These are phyloP conservation scores for Drosophila quadrilineata DNA, from an alignment of 1,140 invertebrate genomes.

Conservation along the genomic window DNA sequence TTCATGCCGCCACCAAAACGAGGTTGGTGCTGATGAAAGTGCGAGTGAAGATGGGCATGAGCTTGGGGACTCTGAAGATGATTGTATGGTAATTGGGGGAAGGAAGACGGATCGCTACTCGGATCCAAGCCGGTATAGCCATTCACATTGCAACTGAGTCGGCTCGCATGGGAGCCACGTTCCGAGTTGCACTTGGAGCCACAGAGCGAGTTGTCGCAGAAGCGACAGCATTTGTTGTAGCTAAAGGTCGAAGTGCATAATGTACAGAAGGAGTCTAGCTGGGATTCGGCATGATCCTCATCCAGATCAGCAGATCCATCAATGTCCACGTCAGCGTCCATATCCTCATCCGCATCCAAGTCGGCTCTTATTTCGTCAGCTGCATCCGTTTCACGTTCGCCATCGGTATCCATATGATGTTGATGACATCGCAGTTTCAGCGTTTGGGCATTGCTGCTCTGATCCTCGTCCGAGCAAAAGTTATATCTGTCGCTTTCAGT, in stretches of 20 bases:
- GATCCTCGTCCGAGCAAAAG: slow-evolving; percentile 73
- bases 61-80: slow-evolving; percentile 9
- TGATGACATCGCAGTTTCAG: slow-evolving; percentile 33
- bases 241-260: slow-evolving; percentile 79
- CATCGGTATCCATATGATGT: slow-evolving; percentile 16
- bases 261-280: slow-evolving; percentile 77
- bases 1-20: slow-evolving; percentile 44
- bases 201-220: slow-evolving; percentile 71
- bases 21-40: slow-evolving; percentile 34
- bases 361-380: neutral
- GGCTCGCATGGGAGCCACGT: slow-evolving; percentile 58
- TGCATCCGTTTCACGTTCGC: slow-evolving; percentile 12
- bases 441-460: slow-evolving; percentile 52
- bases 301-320: slow-evolving; percentile 34
- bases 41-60: slow-evolving; percentile 10
- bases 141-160: slow-evolving; percentile 40
- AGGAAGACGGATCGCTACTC: slow-evolving; percentile 7
- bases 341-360: slow-evolving; percentile 14
- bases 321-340: slow-evolving; percentile 17
- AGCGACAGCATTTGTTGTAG: slow-evolving; percentile 76
- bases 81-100: slow-evolving; percentile 4
- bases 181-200: slow-evolving; percentile 78
- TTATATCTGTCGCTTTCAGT: slow-evolving; percentile 60
- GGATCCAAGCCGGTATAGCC: slow-evolving; percentile 24
- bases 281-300: slow-evolving; percentile 40